Evolutionary conservation across 37 sponge, comb jelly and placozoan genomes (phyloP), one percentile per base, ranked within the genome.

Genomic region (Haliclona indistincta): DNA sequence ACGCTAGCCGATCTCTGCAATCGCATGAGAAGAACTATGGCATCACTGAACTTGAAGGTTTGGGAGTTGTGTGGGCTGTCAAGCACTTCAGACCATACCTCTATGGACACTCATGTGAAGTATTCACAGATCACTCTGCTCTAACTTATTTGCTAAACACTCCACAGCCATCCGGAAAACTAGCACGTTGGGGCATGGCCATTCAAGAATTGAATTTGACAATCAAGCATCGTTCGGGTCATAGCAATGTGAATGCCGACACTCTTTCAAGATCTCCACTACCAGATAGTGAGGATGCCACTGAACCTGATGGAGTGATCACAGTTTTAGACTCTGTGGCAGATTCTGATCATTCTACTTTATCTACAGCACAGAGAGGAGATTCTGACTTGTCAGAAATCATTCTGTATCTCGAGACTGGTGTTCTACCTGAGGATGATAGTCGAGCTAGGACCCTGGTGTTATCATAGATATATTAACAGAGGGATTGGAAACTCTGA

Each of bases 11-110:
- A 23, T 38, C 78, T 1, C 39, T 81, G 2, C 26, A 35, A 15
- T 13, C 41, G 22, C 62, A 71, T 34, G 87, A 86, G 61, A 7
- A 20, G n/a, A 54, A 39, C 23, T 86, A 86, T 67, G 76, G 70
- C 33, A 75, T 81, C 13, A 68, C 87, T 10, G 75, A 81, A 30
- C 42, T 80, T 49, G 81, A 86, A 61, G 61, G 45, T 11, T 65
- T 81, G 47, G 81, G 68, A 29, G 81, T 81, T 3, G 81, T 81
- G 28, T 74, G 87, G 87, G 64, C 73, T 6, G 15, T 73, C 1
- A 32, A 42, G 40, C 71, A 81, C 42, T 82, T 75, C 67, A 43
- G 88, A 37, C 51, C 75, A 11, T 81, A 81, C 38, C 32, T 81
- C 52, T 77, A 65, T 60, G 83, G 83, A 1, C 83, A 75, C 56